Conservation (phyloP, 2,113 vertebrate genomes). For the Xenus cinereus region DNA sequence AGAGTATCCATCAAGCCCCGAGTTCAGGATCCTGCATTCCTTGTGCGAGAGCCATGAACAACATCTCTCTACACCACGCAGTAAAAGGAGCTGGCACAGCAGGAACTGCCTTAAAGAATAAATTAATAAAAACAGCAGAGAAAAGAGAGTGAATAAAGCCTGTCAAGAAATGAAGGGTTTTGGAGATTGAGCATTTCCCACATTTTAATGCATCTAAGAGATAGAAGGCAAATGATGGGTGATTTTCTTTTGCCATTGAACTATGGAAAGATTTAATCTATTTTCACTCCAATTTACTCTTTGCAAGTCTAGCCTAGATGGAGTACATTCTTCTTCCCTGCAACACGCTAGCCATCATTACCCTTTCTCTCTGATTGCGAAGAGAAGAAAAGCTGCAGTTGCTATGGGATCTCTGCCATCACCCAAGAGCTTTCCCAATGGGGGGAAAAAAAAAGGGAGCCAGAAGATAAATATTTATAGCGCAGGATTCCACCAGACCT, state of each 20-base stretch:
- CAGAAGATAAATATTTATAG: slow-evolving; percentile 40
- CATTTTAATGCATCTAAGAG: slow-evolving; percentile 11
- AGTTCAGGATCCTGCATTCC: neutral
- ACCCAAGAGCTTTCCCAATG: neutral
- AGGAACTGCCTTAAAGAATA: slow-evolving; percentile 9
- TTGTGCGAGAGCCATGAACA: neutral
- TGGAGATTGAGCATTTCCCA: slow-evolving; percentile 26
- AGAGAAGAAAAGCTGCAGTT: neutral
- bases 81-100: slow-evolving; percentile 11
- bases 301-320: slow-evolving; percentile 23
- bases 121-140: slow-evolving; percentile 51
- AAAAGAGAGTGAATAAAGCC: slow-evolving; percentile 17
- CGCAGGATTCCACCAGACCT: neutral
- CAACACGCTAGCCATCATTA: slow-evolving; percentile 14
- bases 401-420: slow-evolving; percentile 4
- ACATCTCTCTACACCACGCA: neutral
- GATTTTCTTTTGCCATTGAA: slow-evolving; percentile 42
- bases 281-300: slow-evolving; percentile 54
- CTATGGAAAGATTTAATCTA: slow-evolving; percentile 49
- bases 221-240: slow-evolving; percentile 47
- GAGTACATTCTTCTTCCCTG: slow-evolving; percentile 23
- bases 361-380: neutral
- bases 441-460: neutral
- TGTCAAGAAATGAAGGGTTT: slow-evolving; percentile 24
- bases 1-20: neutral